Conservation (phyloP, 2,113 vertebrate genomes). For the Condylura cristata region DNA sequence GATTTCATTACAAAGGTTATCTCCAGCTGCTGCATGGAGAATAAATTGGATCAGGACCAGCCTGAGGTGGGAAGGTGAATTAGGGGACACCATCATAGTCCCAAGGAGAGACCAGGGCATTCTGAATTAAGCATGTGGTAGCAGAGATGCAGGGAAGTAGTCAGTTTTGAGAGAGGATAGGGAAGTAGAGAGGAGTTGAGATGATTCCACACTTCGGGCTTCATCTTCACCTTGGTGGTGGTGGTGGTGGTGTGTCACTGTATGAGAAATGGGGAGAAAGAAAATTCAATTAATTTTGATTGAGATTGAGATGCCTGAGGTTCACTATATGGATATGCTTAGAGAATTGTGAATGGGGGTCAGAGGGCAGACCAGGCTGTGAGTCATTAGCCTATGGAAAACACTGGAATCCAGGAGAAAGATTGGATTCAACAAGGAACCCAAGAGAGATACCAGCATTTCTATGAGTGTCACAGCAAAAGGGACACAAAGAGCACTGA, state of each 20-base stretch:
- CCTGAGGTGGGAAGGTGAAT: neutral
- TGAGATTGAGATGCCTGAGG: neutral
- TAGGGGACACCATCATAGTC: neutral
- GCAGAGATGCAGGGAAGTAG: neutral
- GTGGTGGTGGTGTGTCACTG: fast-evolving
- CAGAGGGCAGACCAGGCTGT: neutral
- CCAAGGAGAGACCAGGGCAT: neutral
- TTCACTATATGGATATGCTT: neutral
- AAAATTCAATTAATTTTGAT: fast-evolving
- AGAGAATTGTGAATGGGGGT: neutral
- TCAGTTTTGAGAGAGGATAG: neutral
- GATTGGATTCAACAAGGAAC: neutral
- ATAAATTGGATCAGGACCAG: neutral
- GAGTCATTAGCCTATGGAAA: neutral
- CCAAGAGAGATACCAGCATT: neutral
- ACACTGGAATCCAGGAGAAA: neutral
- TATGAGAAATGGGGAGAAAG: neutral
- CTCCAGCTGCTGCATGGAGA: neutral
- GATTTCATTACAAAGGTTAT: neutral
- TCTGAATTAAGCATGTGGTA: neutral
- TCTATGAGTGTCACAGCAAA: neutral
- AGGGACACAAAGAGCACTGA: neutral
- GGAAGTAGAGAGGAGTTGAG: neutral
- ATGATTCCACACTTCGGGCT: neutral
- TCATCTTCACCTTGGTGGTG: neutral